These are phyloP conservation scores for Lasioglossum pauxillum DNA, from an alignment of 2,888 invertebrate species.

Conservation along the genomic window DNA sequence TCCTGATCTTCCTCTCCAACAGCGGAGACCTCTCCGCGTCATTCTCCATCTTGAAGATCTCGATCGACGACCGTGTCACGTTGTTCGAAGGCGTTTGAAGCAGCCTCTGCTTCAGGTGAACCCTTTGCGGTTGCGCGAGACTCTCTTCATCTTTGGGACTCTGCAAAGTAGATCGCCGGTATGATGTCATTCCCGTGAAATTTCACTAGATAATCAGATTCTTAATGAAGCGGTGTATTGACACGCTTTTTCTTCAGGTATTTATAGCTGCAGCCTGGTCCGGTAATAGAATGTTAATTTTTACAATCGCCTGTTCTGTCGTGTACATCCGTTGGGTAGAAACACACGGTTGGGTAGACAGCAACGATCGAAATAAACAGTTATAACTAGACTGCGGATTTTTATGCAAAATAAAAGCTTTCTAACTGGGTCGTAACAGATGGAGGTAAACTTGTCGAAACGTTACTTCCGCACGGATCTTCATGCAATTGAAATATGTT, in stretches of 20 bases:
- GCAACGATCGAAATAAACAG: background rate
- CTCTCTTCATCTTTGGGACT: slow-evolving; percentile 23
- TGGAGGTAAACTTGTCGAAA: no score
- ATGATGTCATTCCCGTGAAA: slow-evolving; percentile 5
- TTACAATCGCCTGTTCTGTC: background rate
- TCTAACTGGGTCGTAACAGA: no score
- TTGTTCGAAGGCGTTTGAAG: background rate
- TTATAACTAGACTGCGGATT: background rate
- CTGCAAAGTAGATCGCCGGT: background rate
- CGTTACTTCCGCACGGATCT: no score
- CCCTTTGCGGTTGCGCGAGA: slow-evolving; percentile 6
- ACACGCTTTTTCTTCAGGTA: background rate
- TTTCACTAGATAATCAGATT: slow-evolving; percentile 2
- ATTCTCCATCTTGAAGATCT: slow-evolving; percentile 45
- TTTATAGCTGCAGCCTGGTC: background rate
- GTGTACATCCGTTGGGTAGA: background rate
- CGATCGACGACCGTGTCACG: background rate
- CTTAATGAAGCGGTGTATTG: background rate
- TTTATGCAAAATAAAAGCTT: background rate
- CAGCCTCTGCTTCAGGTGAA: slow-evolving; percentile 25
- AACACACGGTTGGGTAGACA: background rate
- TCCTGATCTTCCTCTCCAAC: slow-evolving; percentile 72
- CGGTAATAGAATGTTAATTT: background rate
- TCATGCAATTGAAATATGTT: no score
- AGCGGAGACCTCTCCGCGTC: slow-evolving; percentile 72